These are phyloP conservation scores for Tokudaia tokunoshimensis DNA, from an alignment of 2,797 vertebrate species.

Conservation along the genomic window DNA sequence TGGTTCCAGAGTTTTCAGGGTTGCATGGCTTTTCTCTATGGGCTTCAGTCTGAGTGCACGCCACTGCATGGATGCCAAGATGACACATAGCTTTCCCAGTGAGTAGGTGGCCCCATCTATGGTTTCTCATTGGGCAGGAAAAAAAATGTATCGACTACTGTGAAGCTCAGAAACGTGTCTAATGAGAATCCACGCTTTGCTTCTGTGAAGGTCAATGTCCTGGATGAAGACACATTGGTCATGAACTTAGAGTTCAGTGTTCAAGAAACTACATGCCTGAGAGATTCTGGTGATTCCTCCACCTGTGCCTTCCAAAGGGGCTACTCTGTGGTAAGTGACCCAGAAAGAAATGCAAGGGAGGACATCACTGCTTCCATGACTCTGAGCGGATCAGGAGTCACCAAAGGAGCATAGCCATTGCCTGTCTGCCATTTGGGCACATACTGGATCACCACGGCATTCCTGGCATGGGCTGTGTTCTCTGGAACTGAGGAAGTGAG, in stretches of 20 bases:
- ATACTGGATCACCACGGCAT: not conserved
- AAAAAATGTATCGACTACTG: fast-evolving
- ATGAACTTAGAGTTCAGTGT: slow-evolving; percentile 84
- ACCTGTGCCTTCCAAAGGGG: slow-evolving; percentile 82
- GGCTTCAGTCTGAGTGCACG: not conserved
- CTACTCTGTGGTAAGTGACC: slow-evolving; percentile 76
- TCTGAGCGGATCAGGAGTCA: too few species aligned
- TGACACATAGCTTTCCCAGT: fast-evolving
- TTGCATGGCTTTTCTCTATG: not conserved
- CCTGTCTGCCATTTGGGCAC: not conserved
- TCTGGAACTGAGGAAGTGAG: not conserved
- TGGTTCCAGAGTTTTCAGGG: not conserved
- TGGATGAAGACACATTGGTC: slow-evolving; percentile 49
- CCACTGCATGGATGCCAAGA: fast-evolving
- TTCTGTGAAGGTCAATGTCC: slow-evolving; percentile 77
- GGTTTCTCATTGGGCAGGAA: not conserved
- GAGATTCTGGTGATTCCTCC: slow-evolving; percentile 64
- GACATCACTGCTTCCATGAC: fast-evolving
- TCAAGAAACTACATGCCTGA: slow-evolving; percentile 82
- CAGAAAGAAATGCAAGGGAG: fast-evolving
- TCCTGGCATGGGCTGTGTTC: fast-evolving
- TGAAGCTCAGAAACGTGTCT: not conserved
- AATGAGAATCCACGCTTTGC: not conserved
- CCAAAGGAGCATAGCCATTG: not conserved
- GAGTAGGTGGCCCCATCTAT: fast-evolving